Evolutionary conservation across 2,113 vertebrate species (phyloP), one percentile per base, ranked within the genome.

Genomic region (Heloderma charlesbogerti): DNA sequence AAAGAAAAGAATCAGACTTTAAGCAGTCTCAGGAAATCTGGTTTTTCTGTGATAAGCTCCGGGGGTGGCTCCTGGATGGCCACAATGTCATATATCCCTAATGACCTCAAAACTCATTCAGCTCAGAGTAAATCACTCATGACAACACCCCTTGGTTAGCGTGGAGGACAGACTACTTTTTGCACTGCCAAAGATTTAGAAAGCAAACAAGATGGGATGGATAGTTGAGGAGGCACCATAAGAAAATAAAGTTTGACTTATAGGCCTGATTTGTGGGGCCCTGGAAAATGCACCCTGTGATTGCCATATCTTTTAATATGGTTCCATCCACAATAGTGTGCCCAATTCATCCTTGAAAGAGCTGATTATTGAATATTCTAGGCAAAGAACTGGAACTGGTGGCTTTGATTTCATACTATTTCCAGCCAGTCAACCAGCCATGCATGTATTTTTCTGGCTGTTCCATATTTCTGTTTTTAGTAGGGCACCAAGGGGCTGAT

Each of bases 321-420:
- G n/a, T 34, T 45, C 43, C 34, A 8, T 72, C 29, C 84, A 86
- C 43, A 86, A 31, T 10, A 45, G 43, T 57, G 78, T 82, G 2
- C 72, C 48, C 37, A 89, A 13, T 51, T 90, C 25, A 2, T 20
- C 88, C 29, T 87, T 90, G 54, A 0, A 27, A n/a, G 15, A 60
- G 63, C 13, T 63, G 37, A 40, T 18, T 45, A 91, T 83, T 81
- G 48, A 75, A 22, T 27, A 9, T 67, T 16, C 69, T 57, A 82
- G 34, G n/a, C 22, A 63, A 48, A 37, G 6, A n/a, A 0, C 20
- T 3, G 13, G 69, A 1, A 40, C 12, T 57, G 25, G n/a, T 31
- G 27, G 29, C 4, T 8, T 0, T 9, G n/a, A 1, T 90, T n/a
- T 37, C 0, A 0, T 13, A 43, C 25, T 0, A 66, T 2, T 3